phyloP scores from a whole-genome alignment of 2,888 invertebrate species.

The Trissonchulus latispiculum region DNA sequence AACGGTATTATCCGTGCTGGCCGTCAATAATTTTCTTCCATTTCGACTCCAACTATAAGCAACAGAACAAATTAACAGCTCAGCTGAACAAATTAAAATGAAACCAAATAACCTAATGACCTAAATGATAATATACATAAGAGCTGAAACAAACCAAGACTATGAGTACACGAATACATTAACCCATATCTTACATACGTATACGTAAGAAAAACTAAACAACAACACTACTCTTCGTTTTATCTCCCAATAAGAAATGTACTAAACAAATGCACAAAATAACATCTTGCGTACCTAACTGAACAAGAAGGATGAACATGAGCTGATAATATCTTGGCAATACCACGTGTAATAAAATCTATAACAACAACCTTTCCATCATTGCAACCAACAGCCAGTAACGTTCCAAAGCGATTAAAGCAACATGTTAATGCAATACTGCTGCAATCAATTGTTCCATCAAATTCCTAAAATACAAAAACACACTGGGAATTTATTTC shows the following conservation, averaged over 20 bases:
- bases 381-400: constrained; percentile 94
- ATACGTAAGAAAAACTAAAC: no score
- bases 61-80: no score
- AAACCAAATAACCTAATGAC: no score
- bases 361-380: constrained; percentile 95
- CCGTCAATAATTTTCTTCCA: constrained; percentile 64
- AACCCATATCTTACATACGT: no score
- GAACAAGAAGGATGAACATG: constrained; percentile 93
- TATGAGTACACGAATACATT: no score
- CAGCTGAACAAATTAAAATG: no score
- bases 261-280: no score
- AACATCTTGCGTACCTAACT: no score
- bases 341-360: constrained; percentile 94
- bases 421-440: constrained; percentile 82
- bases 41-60: constrained; percentile 56
- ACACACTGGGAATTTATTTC: constrained; percentile 10
- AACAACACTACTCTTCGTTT: no score
- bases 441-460: constrained; percentile 86
- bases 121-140: no score
- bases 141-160: no score
- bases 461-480: constrained; percentile 61
- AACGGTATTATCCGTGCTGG: constrained; percentile 93
- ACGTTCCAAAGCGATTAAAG: constrained; percentile 62
- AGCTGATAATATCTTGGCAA: constrained; percentile 90
- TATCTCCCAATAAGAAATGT: no score